These are phyloP conservation scores for Styela clava DNA, from an alignment of 23 tunicate species.

Conservation along the genomic window DNA sequence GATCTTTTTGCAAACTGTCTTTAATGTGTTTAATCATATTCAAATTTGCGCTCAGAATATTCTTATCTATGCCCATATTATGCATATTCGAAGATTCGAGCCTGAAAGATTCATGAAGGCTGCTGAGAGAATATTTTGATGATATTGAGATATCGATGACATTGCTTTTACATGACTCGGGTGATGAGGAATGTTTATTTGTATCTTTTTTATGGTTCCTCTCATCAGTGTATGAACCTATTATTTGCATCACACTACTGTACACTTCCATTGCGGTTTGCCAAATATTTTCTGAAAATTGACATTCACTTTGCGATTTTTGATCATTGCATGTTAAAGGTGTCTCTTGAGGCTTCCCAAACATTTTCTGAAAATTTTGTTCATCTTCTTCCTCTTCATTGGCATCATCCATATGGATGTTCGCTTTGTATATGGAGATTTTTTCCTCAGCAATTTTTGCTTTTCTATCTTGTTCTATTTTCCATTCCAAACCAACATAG, in stretches of 20 bases:
- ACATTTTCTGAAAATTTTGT: slow-evolving; percentile 42
- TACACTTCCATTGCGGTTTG: slow-evolving; percentile 1
- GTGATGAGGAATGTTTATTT: neutral
- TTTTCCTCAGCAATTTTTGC: slow-evolving; percentile 33
- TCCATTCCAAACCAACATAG: neutral
- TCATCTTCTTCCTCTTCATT: slow-evolving; percentile 60
- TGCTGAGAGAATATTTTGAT: neutral
- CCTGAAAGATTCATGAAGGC: neutral
- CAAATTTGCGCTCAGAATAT: slow-evolving; percentile 7
- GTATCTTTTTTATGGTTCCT: neutral
- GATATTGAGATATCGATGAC: neutral
- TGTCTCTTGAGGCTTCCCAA: slow-evolving; percentile 19
- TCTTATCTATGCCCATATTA: neutral
- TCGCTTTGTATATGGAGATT: slow-evolving; percentile 52
- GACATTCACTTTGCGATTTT: neutral
- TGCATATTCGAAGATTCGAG: neutral
- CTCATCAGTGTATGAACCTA: neutral
- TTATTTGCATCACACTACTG: neutral
- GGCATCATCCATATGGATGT: slow-evolving; percentile 31
- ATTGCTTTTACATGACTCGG: neutral
- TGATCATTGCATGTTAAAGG: too few relatives aligned
- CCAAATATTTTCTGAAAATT: neutral
- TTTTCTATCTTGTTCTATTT: neutral
- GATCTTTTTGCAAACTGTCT: neutral
- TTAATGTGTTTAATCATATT: neutral